A percentile compares a stretch with the other conserved stretches of the same genome.
phyloP scores from a whole-genome alignment of 2,113 vertebrate genomes.

The Ailurus styani region DNA sequence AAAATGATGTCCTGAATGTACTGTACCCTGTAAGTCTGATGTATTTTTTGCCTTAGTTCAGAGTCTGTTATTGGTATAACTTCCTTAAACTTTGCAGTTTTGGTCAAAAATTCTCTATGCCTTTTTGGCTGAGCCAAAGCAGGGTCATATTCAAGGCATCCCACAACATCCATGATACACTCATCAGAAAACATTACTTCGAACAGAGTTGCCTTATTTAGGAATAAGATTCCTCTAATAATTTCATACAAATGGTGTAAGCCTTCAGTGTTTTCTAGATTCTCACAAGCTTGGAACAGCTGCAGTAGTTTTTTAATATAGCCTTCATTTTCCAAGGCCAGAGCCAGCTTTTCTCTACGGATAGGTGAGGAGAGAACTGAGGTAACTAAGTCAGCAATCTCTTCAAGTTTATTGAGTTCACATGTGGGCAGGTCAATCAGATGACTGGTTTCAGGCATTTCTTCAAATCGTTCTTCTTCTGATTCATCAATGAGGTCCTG shows the following conservation, averaged over 20 bases:
- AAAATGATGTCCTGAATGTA: conserved; percentile 99
- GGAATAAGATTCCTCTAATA: conserved; percentile 96
- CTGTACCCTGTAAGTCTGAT: conserved; percentile 99
- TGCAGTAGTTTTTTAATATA: conserved; percentile 98
- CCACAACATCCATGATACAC: conserved; percentile 99
- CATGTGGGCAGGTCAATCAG: conserved; percentile 95
- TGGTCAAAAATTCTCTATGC: conserved; percentile 98
- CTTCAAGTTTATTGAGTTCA: conserved; percentile 95
- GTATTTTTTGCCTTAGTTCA: conserved; percentile 98
- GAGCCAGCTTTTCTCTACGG: conserved; percentile 95
- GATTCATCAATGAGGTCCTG: conserved; percentile 98
- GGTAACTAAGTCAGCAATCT: conserved; percentile 97
- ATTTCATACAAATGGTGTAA: conserved; percentile 98
- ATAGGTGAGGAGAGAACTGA: conserved; percentile 98
- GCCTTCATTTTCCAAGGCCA: conserved; percentile 95
- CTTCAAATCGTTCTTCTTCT: conserved; percentile 97
- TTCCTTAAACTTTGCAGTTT: conserved; percentile 99
- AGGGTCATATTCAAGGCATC: conserved; percentile 98
- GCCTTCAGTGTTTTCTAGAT: conserved; percentile 95
- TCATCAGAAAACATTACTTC: conserved; percentile 99
- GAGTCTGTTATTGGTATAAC: conserved; percentile 99
- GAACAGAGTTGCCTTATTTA: conserved; percentile 98
- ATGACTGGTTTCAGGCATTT: conserved; percentile 96
- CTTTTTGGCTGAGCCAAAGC: conserved; percentile 95
- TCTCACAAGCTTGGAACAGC: conserved; percentile 96